These are phyloP conservation scores for Myotis lucifugus DNA, from an alignment of 2,113 vertebrate genomes.

Conservation along the genomic window DNA sequence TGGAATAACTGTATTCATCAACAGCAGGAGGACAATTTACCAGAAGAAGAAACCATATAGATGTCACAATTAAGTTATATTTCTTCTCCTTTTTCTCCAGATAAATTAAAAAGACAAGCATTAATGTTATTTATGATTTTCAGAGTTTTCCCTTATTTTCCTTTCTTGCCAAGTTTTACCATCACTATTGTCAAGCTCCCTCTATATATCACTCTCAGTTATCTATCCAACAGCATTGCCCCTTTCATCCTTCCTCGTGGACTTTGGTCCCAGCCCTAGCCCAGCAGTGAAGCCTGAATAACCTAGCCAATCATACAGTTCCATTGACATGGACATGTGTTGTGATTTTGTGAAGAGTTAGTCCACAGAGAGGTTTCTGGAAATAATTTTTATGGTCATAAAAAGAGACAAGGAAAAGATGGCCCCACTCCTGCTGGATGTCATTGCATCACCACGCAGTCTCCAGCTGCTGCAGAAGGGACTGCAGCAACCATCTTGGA, in stretches of 20 bases:
- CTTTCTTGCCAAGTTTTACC: conserved; percentile 7
- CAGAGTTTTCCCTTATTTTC: conserved; percentile 36
- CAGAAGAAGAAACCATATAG: conserved; percentile 64
- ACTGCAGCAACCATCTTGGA: neutral
- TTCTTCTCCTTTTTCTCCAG: conserved; percentile 58
- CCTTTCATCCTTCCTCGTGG: neutral
- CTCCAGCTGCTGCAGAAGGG: too few species aligned
- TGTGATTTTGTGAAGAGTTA: neutral
- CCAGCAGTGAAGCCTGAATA: neutral
- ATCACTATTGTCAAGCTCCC: neutral
- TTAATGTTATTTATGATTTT: conserved; percentile 65
- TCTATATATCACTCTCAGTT: neutral
- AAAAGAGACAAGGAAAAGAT: neutral
- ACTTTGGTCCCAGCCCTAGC: neutral
- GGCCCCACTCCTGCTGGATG: neutral
- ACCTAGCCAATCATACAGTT: neutral
- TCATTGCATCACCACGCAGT: neutral
- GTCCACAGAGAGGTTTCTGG: neutral
- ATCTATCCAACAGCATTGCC: neutral
- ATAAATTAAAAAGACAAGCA: conserved; percentile 74
- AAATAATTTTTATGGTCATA: neutral
- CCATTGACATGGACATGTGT: too few species aligned
- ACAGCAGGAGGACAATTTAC: conserved; percentile 74
- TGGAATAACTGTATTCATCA: conserved; percentile 69
- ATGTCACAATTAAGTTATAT: conserved; percentile 69